Base-by-base conservation (phyloP, 2,797 vertebrate species). In the Sciurus vulgaris region DNA sequence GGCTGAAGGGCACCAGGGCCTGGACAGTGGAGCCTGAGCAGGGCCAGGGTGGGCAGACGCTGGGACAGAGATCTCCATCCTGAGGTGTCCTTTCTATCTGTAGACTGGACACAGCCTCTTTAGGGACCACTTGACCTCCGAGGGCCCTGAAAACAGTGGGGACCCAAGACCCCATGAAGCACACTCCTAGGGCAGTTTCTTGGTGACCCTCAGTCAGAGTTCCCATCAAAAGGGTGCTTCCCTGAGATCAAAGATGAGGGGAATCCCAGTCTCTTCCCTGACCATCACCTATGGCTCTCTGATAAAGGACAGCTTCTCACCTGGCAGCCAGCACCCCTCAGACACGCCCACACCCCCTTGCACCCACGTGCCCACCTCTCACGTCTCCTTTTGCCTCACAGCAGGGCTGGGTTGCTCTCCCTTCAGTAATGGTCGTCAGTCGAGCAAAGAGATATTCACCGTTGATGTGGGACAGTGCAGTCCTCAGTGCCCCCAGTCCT, bases 401-500 rank as follows among this genome's bases (percentile, higher is more conserved):
- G 22, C 3, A 35, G n/a, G 35, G 33, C 78, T 26, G 24, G 11
- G 41, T 41, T 7, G 94, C 95, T 95, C 97, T 61, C 59, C 56
- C 59, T 61, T 22, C 5, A 56, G 54, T 56, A 56, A 56, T 56
- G 24, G 24, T 61, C 22, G 18, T 61, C 59, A 61, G 59, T 61
- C 22, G 20, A 22, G 20, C 54, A 56, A 22, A 56, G 7, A 17
- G 22, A 28, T 61, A 10, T 38, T 49, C 35, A 54, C 33, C 38
- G 33, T 18, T 91, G 41, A 44, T 41, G 12, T 8, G 30, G 51
- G 72, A 54, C 72, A 24, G 63, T 26, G 92, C 72, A 92, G 97
- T 47, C 97, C 94, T 98, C 96, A 78, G 96, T 91, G 97, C 92
- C 95, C 95, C 97, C 93, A 90, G 95, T 98, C 96, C 97, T 97